phyloP scores from a whole-genome alignment of 2,888 invertebrate species.

The Drosophila rubida region DNA sequence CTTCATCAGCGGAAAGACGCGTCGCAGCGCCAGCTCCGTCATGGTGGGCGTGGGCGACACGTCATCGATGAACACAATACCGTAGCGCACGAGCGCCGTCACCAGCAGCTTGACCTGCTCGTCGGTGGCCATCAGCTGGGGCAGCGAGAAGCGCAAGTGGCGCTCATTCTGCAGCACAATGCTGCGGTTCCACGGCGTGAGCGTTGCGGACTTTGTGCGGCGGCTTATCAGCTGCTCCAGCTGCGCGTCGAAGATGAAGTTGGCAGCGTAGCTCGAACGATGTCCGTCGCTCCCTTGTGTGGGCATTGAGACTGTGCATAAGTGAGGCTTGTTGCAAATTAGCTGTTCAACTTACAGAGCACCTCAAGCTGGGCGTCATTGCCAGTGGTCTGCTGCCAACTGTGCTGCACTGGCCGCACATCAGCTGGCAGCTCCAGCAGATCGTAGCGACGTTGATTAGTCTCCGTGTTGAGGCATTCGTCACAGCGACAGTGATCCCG shows the following conservation, averaged over 20 bases:
- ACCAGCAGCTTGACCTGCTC: constrained; percentile 85
- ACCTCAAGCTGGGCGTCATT: constrained; percentile 73
- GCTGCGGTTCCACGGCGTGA: constrained; percentile 86
- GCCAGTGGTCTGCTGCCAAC: constrained; percentile 73
- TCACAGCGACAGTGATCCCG: constrained; percentile 86
- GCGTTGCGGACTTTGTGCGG: constrained; percentile 58
- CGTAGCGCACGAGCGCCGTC: constrained; percentile 82
- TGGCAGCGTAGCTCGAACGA: constrained; percentile 49
- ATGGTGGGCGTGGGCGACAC: constrained; percentile 81
- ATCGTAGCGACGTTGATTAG: constrained; percentile 87
- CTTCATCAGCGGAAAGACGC: constrained; percentile 88
- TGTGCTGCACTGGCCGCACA: constrained; percentile 82
- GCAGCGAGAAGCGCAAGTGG: constrained; percentile 83
- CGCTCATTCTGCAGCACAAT: constrained; percentile 84
- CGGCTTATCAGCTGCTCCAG: constrained; percentile 62
- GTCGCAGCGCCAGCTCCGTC: constrained; percentile 85
- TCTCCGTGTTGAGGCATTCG: constrained; percentile 87
- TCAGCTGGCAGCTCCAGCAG: constrained; percentile 86
- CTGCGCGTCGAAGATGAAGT: constrained; percentile 62
- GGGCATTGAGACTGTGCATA: not conserved
- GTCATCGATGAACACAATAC: constrained; percentile 83
- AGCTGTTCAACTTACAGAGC: constrained; percentile 86
- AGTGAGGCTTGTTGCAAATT: not conserved
- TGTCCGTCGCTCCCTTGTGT: constrained; percentile 61
- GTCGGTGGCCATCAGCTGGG: constrained; percentile 85